Percentiles rank a stretch among this genome's conserved stretches.
Evolutionary conservation across 2,113 vertebrate species (phyloP).

Genomic region (Solea solea): DNA sequence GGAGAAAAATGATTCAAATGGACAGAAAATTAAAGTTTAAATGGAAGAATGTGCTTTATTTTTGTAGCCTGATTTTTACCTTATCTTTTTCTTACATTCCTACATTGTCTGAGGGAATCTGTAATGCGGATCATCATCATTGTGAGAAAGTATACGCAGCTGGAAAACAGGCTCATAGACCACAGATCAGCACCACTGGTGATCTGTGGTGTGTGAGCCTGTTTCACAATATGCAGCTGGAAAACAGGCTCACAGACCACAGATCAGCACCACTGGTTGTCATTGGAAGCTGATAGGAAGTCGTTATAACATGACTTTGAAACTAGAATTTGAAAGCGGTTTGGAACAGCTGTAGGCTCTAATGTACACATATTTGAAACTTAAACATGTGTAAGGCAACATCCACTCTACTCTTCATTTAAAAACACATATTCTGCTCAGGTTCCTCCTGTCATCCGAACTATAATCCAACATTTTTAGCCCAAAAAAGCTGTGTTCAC

Average conservation of each 20-base stretch:
- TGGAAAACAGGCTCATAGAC: conserved; percentile 55
- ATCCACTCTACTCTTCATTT: too few species aligned
- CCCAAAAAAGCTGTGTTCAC: too few species aligned
- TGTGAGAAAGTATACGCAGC: conserved; percentile 31
- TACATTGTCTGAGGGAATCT: conserved; percentile 18
- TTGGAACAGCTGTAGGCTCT: conserved; percentile 44
- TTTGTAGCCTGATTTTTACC: conserved; percentile 6
- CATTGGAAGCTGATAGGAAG: conserved; percentile 23
- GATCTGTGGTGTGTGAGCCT: too few species aligned
- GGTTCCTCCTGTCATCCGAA: too few species aligned
- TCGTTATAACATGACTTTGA: conserved; percentile 42
- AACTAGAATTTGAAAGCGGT: conserved; percentile 5
- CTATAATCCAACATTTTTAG: too few species aligned
- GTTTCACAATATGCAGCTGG: conserved; percentile 8
- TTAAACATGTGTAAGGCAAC: neutral
- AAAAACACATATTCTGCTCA: too few species aligned
- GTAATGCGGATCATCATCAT: conserved; percentile 29
- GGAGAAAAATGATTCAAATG: conserved; percentile 26
- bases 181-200: conserved; percentile 12
- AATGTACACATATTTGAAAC: neutral
- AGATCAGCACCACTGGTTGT: conserved; percentile 3
- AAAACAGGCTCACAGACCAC: conserved; percentile 54
- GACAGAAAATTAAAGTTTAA: conserved; percentile 18
- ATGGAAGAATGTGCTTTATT: conserved; percentile 15
- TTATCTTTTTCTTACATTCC: conserved; percentile 12